phyloP scores from a whole-genome alignment of 2,888 invertebrate genomes.

The Phyto melanocephala region DNA sequence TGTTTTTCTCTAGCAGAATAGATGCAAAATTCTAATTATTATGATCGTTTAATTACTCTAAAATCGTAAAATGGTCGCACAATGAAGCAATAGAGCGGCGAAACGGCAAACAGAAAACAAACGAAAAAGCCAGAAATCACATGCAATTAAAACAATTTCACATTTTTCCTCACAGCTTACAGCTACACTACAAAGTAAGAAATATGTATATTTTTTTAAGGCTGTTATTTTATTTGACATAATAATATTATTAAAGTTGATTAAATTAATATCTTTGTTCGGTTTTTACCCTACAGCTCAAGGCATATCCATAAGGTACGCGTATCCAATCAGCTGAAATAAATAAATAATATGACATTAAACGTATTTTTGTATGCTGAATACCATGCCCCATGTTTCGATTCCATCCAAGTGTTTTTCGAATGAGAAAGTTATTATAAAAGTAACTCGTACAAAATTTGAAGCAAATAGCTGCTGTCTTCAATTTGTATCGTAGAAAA shows the following conservation, averaged over 20 bases:
- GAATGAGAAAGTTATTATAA: too few relatives aligned
- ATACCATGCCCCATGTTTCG: too few relatives aligned
- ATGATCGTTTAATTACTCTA: constrained; percentile 61
- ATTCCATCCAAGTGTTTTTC: too few relatives aligned
- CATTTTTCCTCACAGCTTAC: constrained; percentile 1
- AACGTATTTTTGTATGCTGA: too few relatives aligned
- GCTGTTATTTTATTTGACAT: constrained; percentile 12
- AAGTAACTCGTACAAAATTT: too few relatives aligned
- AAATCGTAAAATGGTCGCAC: constrained; percentile 51
- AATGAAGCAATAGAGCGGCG: background rate
- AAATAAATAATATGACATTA: too few relatives aligned
- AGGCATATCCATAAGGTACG: too few relatives aligned
- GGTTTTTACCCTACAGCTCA: background rate
- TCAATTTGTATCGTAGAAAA: too few relatives aligned
- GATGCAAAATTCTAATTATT: constrained; percentile 54
- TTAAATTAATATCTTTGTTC: background rate
- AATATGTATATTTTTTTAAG: background rate
- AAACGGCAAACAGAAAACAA: background rate
- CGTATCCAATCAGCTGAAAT: too few relatives aligned
- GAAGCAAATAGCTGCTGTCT: too few relatives aligned
- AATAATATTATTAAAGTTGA: background rate
- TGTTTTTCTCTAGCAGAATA: background rate
- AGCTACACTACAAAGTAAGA: too few relatives aligned
- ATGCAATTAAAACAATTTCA: constrained; percentile 34
- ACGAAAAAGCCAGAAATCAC: constrained; percentile 17